phyloP scores from a whole-genome alignment of 2,797 vertebrate species.

The Cyclopterus lumpus region DNA sequence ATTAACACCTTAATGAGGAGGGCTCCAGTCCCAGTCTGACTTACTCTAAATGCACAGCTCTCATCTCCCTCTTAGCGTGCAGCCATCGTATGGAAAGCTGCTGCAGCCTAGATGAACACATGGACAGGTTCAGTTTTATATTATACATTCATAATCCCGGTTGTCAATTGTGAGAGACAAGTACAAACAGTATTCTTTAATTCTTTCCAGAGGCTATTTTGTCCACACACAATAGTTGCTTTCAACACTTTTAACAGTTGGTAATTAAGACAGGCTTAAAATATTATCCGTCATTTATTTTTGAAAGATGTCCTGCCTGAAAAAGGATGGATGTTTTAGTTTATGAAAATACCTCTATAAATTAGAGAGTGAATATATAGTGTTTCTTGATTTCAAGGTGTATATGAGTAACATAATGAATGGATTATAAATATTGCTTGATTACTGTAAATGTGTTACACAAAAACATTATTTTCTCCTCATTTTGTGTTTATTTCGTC shows the following conservation, averaged over 20 bases:
- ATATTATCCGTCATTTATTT: not conserved
- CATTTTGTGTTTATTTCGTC: too few species aligned
- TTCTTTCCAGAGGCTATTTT: not conserved
- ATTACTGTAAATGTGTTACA: too few species aligned
- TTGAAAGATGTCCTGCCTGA: not conserved
- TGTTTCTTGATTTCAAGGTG: not conserved
- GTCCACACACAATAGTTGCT: not conserved
- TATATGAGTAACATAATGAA: not conserved
- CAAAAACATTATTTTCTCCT: too few species aligned
- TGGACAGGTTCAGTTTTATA: not conserved
- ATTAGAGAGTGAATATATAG: not conserved
- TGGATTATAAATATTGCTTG: not conserved
- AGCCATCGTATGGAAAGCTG: not conserved
- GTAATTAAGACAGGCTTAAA: not conserved
- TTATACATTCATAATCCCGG: not conserved
- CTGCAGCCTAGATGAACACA: slow-evolving; percentile 3
- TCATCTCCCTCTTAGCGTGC: slow-evolving; percentile 29
- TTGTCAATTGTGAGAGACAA: not conserved
- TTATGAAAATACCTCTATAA: not conserved
- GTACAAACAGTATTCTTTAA: not conserved
- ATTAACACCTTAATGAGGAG: slow-evolving; percentile 80
- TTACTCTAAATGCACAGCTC: slow-evolving; percentile 44
- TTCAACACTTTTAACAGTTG: not conserved
- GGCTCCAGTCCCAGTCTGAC: slow-evolving; percentile 59
- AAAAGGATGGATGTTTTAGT: not conserved